Percentiles rank a stretch among this genome's conserved stretches.
Evolutionary conservation across 2,113 vertebrate species (phyloP).

Genomic region (Grammomys surdaster): DNA sequence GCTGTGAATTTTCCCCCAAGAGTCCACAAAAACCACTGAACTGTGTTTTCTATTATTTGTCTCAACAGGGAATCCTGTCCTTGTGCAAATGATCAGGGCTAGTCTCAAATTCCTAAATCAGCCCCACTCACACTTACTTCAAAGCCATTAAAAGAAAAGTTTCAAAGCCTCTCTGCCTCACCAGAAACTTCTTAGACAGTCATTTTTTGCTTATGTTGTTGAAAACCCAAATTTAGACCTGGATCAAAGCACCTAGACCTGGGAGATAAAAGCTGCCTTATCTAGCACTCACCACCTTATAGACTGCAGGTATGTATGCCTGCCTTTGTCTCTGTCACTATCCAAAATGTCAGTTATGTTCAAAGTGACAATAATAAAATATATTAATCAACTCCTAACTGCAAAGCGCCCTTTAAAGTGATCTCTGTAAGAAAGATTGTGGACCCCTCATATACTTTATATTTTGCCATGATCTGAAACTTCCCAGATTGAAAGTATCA

Average conservation of each 20-base stretch:
- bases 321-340: neutral
- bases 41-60: neutral
- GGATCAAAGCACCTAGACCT: neutral
- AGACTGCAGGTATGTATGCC: neutral
- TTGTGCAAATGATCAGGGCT: neutral
- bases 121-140: neutral
- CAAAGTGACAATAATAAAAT: neutral
- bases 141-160: constrained; percentile 2
- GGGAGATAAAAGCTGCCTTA: neutral
- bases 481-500: neutral
- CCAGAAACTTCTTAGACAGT: neutral
- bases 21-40: neutral
- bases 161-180: neutral
- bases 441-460: neutral
- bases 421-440: neutral
- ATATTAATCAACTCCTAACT: neutral
- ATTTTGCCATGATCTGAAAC: neutral
- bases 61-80: neutral
- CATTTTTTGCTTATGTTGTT: neutral
- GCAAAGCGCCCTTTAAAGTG: neutral
- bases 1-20: neutral
- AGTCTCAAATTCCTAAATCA: neutral
- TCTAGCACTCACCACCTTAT: neutral
- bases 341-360: neutral
- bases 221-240: neutral